A percentile compares a stretch with the other conserved stretches of the same genome.
Evolutionary conservation across 2,113 vertebrate genomes (phyloP).

Genomic region (Dasyurus viverrinus): DNA sequence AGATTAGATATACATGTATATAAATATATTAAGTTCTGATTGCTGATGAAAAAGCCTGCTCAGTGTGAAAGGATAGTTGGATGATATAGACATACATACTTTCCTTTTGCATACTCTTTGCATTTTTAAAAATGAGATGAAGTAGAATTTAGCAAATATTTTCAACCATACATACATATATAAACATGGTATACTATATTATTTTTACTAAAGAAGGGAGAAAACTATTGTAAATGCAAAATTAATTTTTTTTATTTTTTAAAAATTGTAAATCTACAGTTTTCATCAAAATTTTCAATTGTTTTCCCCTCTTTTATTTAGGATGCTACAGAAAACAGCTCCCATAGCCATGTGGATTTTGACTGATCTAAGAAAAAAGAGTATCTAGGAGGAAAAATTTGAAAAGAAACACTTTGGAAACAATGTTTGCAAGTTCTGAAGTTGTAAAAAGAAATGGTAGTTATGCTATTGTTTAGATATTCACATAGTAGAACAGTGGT

Average conservation of each 20-base stretch:
- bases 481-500: neutral
- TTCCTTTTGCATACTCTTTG: neutral
- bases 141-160: neutral
- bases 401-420: neutral
- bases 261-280: neutral
- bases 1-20: neutral
- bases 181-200: neutral
- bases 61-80: neutral
- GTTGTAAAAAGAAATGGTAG: neutral
- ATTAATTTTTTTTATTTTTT: neutral
- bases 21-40: neutral
- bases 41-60: neutral
- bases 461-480: neutral
- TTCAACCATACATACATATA: neutral
- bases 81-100: neutral
- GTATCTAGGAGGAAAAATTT: neutral
- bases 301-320: neutral
- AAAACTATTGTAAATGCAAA: neutral
- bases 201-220: neutral
- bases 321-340: neutral
- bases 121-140: neutral
- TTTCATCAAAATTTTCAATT: no score
- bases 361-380: neutral
- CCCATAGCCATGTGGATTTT: constrained; percentile 72
- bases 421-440: neutral